These are phyloP conservation scores for Neotoxoptera formosana DNA, from an alignment of 1,140 invertebrate species.

Conservation along the genomic window DNA sequence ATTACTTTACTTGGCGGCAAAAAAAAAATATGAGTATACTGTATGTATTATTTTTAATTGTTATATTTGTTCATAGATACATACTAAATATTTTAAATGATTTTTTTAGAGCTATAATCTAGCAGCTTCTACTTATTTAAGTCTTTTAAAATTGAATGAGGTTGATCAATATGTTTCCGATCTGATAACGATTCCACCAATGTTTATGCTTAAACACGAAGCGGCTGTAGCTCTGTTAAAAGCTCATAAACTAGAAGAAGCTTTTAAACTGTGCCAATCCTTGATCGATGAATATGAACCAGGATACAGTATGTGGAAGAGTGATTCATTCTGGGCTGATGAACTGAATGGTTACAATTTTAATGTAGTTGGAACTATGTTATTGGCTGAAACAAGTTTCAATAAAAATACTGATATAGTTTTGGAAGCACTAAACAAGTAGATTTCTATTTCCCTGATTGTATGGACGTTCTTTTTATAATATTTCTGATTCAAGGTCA, in stretches of 20 bases:
- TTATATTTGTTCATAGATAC: background rate
- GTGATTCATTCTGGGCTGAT: conserved; percentile 45
- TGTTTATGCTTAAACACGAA: conserved; percentile 38
- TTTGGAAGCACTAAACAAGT: conserved; percentile 48
- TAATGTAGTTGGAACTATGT: conserved; percentile 46
- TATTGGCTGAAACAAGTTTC: conserved; percentile 37
- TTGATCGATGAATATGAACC: conserved; percentile 39
- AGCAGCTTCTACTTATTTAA: conserved; percentile 29
- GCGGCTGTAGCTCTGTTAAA: conserved; percentile 40
- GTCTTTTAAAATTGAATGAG: conserved; percentile 11
- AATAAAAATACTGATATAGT: conserved; percentile 31
- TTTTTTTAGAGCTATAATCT: conserved; percentile 33
- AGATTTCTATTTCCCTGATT: background rate
- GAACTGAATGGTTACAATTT: conserved; percentile 45
- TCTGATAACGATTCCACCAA: conserved; percentile 32
- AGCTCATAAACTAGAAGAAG: conserved; percentile 28
- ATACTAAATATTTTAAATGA: background rate
- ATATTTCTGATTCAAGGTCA: conserved; percentile 12
- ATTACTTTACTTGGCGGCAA: conserved; percentile 30
- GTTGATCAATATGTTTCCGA: conserved; percentile 6
- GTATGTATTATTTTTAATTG: background rate
- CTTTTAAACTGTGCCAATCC: background rate
- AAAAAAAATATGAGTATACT: conserved; percentile 29
- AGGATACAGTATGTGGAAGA: conserved; percentile 27
- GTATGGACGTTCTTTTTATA: background rate